phyloP scores from a whole-genome alignment of 2,113 vertebrate genomes.

The Dryoscopus gambensis region DNA sequence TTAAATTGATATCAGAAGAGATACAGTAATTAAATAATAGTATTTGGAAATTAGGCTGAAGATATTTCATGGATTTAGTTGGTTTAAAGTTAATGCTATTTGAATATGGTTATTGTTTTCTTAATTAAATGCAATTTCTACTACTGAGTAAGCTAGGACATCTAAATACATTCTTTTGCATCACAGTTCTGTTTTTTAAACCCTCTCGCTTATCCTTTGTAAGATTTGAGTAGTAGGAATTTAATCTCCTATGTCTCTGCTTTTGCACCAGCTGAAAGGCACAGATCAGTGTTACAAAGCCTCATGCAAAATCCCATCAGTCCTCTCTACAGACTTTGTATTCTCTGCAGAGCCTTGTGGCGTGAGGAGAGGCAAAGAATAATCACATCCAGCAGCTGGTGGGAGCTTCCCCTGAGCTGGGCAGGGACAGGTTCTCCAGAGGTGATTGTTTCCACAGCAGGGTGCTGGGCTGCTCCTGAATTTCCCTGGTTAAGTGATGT shows the following conservation, averaged over 20 bases:
- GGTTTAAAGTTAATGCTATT: slow-evolving; percentile 5
- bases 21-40: not conserved
- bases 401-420: not conserved
- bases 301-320: not conserved
- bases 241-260: not conserved
- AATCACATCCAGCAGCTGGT: not conserved
- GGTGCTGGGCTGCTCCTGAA: not conserved
- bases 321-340: not conserved
- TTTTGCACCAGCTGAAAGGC: not conserved
- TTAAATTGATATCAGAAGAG: not conserved
- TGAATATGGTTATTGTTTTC: not conserved
- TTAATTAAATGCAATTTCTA: not conserved
- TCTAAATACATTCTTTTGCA: not conserved
- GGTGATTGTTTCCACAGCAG: not conserved
- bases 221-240: not conserved
- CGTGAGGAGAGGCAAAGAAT: not conserved
- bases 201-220: not conserved
- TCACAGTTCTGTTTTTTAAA: not conserved
- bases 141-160: not conserved
- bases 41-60: not conserved
- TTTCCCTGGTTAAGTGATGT: not conserved
- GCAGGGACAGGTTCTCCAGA: not conserved
- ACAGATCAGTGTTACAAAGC: not conserved
- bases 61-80: not conserved
- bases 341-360: not conserved